Evolutionary conservation across 2,888 invertebrate species (phyloP), one percentile per base, ranked within the genome.

Genomic region (Penaeus monodon): DNA sequence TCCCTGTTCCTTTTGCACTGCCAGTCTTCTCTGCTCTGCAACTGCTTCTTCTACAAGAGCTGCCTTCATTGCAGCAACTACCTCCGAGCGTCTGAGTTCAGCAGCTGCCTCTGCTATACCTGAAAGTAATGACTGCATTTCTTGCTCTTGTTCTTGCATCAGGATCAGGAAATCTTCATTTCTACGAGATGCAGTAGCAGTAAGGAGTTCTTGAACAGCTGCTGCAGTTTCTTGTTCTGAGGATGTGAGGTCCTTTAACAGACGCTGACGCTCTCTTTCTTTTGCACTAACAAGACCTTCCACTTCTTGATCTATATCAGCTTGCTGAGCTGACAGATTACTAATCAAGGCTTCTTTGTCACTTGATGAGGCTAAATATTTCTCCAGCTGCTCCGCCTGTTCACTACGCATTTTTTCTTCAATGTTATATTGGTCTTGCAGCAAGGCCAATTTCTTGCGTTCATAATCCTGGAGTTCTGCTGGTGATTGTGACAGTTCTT

Each of bases 61-160:
- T 33, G 84, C 64, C 83, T 89, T 82, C 89, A 89, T 89, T 64
- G 88, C 88, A 38, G 76, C 68, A 20, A 89, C 44, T 10, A 89
- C 89, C 22, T 89, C 89, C 17, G 79, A 65, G 17, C 77, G 70
- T 24, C 89, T 84, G 29, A 89, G 63, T 22, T 89, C 89, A 33
- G 84, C 73, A 2, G 88, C 49, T 20, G 84, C 82, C 33, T 86
- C 89, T 29, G 82, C 88, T 70, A 88, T 86, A 73, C 88, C 88
- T 20, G 81, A 81, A 17, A 89, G 70, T 4, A 83, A 70, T 22
- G 79, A 68, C 74, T 87, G 84, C 77, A 89, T 78, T 70, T 88
- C 84, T 64, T 74, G 57, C 14, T 89, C 89, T 49, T 89, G 88
- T 10, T 88, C 86, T 77, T 86, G 63, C 29, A 89, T 68, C 29